Percentiles rank a stretch among this genome's conserved stretches.
Conservation (phyloP, 2,888 invertebrate genomes). For the Erannis defoliaria region DNA sequence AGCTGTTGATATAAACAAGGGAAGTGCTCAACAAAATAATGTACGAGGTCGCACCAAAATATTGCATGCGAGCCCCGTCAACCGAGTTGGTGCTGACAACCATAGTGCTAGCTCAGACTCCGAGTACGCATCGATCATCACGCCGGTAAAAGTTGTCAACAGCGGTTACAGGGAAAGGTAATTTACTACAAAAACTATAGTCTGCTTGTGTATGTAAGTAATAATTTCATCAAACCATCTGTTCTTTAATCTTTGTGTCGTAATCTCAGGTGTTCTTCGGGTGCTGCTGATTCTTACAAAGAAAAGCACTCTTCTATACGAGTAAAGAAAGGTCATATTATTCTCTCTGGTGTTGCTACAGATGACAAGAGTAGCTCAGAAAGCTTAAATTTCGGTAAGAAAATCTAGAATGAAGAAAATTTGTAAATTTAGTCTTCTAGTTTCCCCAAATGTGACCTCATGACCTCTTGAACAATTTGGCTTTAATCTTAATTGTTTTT, state of each 20-base stretch:
- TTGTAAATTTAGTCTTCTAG: too few species aligned
- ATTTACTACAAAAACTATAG: constrained; percentile 33
- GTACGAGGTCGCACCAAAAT: constrained; percentile 69
- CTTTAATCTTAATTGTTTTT: too few species aligned
- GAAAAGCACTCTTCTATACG: constrained; percentile 69
- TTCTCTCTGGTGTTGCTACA: constrained; percentile 84
- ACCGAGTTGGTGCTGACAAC: constrained; percentile 73
- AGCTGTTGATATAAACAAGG: constrained; percentile 60
- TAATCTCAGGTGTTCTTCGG: constrained; percentile 71
- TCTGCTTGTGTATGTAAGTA: constrained; percentile 4
- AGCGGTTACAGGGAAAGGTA: constrained; percentile 88
- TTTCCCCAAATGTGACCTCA: too few species aligned
- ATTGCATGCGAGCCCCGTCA: constrained; percentile 71
- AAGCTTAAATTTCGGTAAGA: constrained; percentile 89
- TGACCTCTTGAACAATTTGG: too few species aligned
- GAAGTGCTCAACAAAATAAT: constrained; percentile 56
- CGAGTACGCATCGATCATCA: constrained; percentile 89
- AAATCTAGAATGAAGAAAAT: too few species aligned
- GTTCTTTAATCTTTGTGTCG: constrained; percentile 22
- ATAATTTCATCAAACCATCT: constrained; percentile 19
- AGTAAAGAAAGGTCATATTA: constrained; percentile 75
- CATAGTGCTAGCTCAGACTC: constrained; percentile 91
- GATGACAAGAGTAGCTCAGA: constrained; percentile 93
- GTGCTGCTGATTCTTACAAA: constrained; percentile 72
- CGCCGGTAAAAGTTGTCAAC: constrained; percentile 86